A percentile compares a stretch with the other conserved stretches of the same genome.
phyloP scores from a whole-genome alignment of 2,888 invertebrate genomes.

The Pachliopta kotzebuea region DNA sequence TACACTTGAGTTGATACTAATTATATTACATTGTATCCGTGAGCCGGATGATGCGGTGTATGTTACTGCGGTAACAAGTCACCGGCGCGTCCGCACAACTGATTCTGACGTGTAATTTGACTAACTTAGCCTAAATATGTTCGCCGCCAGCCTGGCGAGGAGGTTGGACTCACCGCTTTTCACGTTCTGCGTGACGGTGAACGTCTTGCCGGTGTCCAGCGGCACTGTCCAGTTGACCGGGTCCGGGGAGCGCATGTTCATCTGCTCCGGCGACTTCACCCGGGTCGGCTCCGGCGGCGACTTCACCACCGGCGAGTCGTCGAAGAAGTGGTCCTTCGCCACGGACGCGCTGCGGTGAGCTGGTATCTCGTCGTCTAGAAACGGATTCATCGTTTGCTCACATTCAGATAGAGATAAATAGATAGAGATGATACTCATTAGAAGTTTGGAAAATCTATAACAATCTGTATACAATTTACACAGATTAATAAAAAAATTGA shows the following conservation, averaged over 20 bases:
- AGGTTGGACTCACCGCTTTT: slow-evolving; percentile 79
- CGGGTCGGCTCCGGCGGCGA: slow-evolving; percentile 96
- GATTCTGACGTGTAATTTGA: slow-evolving; percentile 27
- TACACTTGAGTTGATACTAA: slow-evolving; percentile 53
- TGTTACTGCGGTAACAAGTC: slow-evolving; percentile 6
- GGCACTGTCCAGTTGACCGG: slow-evolving; percentile 98
- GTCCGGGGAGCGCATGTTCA: slow-evolving; percentile 95
- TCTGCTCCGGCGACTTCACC: slow-evolving; percentile 95
- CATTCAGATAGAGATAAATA: no score
- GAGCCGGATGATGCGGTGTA: slow-evolving; percentile 18
- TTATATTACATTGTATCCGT: slow-evolving; percentile 28
- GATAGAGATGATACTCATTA: no score
- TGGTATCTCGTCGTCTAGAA: slow-evolving; percentile 71
- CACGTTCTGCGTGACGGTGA: slow-evolving; percentile 95
- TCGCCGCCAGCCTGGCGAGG: slow-evolving; percentile 54
- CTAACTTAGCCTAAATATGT: slow-evolving; percentile 50
- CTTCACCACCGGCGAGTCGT: slow-evolving; percentile 86
- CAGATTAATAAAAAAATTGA: no score
- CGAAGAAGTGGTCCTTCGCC: slow-evolving; percentile 76
- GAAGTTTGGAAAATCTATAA: no score
- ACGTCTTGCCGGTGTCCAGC: slow-evolving; percentile 95
- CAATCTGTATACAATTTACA: no score
- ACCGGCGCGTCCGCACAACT: slow-evolving; percentile 8
- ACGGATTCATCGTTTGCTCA: no score
- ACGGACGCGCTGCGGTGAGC: slow-evolving; percentile 75